Evolutionary conservation across 1,140 invertebrate genomes (phyloP), one percentile per base, ranked within the genome.

Genomic region (Drosophila oshimai): DNA sequence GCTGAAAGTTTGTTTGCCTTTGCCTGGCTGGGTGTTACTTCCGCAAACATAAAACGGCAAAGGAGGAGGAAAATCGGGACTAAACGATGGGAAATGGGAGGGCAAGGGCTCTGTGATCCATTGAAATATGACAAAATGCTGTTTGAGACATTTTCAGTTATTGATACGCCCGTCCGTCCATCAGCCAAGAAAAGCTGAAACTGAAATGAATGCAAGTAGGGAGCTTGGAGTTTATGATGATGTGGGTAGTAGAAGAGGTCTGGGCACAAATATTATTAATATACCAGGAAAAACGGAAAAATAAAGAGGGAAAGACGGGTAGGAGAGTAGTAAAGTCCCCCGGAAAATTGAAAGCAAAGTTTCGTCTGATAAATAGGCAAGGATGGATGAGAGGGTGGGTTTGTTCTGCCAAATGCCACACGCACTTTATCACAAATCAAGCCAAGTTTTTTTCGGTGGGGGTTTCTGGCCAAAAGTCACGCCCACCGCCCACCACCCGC

Each of bases 141-240:
- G 81, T 87, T 87, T 87, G 81, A 87, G 81, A 87, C 81, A 87
- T 87, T 88, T 87, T 87, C 81, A 87, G 81, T 87, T 87, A 87
- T 87, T 87, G 81, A 87, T 87, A 81, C 81, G 74, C 80, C 58
- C 62, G 78, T 73, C 79, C 67, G 58, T 26, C 50, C 73, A 72
- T 37, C 58, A 60, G 70, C 55, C n/a, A 74, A 34, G 60, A 37
- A 53, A 39, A 37, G 53, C 55, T 34, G 58, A 69, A 77, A 60
- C 55, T 34, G 58, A 69, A 77, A 60, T 67, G 70, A 61, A 84
- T 84, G 75, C 80, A 86, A 70, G 51, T 50, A 53, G 42, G 17
- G 29, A 50, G 39, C 29, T n/a, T 9, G 49, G 22, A 54, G 53
- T 84, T 79, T 78, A 84, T 54, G 74, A 78, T 67, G 49, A 42